Base-by-base conservation (phyloP, 2,888 invertebrate genomes). In the Coleophora flavipennella region DNA sequence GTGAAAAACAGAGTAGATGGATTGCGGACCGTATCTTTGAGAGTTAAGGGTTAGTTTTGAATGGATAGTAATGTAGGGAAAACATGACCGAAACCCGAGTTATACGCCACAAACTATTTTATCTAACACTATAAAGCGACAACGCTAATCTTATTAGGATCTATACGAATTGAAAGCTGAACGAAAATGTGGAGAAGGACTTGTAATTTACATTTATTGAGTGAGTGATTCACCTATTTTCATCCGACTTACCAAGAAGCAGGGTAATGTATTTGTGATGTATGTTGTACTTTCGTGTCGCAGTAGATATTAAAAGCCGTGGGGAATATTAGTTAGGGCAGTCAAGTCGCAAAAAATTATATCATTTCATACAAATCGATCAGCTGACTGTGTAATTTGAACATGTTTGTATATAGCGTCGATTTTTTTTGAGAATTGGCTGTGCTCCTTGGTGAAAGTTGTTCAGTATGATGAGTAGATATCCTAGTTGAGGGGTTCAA, bases 81-180 rank as follows among this genome's bases (percentile, higher is more conserved):
- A 57, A 57, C 47, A 57, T 60, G 66, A 58, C 61, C 63, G 65
- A 71, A 65, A 71, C 76, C 76, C 71, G 81, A 81, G 80, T 81
- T 83, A 83, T 81, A 78, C 80, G 65, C 81, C 81, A 79, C 80
- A 80, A 81, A 81, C 80, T 81, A 80, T 81, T 83, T 81, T 80
- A 80, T 80, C 80, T 79, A 75, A 78, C 79, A 64, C 78, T 78
- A 75, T 78, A 75, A 73, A 75, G 78, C 72, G 83, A 83, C 84
- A 77, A 68, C 74, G 61, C 64, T 84, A 83, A 83, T 84, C 83
- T 80, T 71, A 73, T 84, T 81, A 78, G 73, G 72, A 83, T 83
- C 77, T 81, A 84, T 83, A 72, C 83, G 75, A 71, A 80, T 77
- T 75, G 77, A 71, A 72, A 68, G 64, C 63, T 61, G 62, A 52